Evolutionary conservation across 2,888 invertebrate species (phyloP), one percentile per base, ranked within the genome.

Genomic region (Petrolisthes cinctipes): DNA sequence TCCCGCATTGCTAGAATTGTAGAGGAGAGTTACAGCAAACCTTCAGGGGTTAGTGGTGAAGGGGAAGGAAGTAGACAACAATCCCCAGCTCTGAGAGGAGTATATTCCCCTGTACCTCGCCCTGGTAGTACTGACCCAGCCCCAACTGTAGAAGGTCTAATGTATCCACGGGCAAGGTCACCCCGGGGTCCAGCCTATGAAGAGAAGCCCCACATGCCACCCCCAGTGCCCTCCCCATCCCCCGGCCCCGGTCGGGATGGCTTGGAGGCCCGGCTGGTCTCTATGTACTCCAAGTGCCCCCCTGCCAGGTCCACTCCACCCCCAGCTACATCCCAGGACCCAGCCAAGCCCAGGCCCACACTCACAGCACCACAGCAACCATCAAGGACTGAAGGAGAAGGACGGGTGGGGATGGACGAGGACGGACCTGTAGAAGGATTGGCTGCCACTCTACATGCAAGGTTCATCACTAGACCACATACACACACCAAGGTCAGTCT

Each of bases 361-460:
- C 17, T 68, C 71, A 61, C 83, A 53, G 73, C 81, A 66, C 75
- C 81, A 6, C 85, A 57, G 54, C 61, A 83, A 23, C 56, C 73
- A 23, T 17, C 68, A 9, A 51, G 51, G 53, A 37, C 73, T 6
- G 20, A 53, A 11, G 20, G 7, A 17, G 53, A 6, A n/a, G 78
- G 71, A 2, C 53, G 88, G 56, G 54, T 80, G 14, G 83, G 71
- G 6, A 54, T 87, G 37, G 73, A 87, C 11, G 82, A 37, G 11
- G 89, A 85, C 54, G 84, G 86, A 9, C 86, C 89, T 7, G 90
- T 94, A 6, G 94, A 94, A 95, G 97, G 97, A 89, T 93, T 97
- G 89, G 97, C 97, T 53, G 97, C 97, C 83, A 96, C 96, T 86
- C 93, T 97, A 91, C 97, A 97, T 66, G 91, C 91, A 53, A 82